Conservation (phyloP, 2,797 vertebrate genomes). For the Euthynnus affinis region DNA sequence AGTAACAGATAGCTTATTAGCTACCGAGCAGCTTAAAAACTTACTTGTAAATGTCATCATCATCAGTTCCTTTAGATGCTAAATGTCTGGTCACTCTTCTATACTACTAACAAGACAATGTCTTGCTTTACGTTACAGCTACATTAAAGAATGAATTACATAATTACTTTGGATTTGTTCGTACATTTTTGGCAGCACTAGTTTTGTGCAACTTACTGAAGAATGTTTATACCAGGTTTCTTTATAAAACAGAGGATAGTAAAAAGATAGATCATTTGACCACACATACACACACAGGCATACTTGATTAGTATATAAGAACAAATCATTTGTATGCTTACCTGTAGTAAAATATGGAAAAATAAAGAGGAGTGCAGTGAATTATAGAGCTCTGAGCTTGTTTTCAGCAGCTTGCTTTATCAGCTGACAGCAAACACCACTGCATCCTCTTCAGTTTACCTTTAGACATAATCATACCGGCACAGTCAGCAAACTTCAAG, state of each 20-base stretch:
- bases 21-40: not conserved
- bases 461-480: slow-evolving; percentile 19
- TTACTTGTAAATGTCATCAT: not conserved
- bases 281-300: not conserved
- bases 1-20: no score
- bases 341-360: not conserved
- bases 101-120: not conserved
- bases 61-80: not conserved
- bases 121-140: no score
- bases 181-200: no score
- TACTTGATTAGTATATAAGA: not conserved
- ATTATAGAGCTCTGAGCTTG: slow-evolving; percentile 6
- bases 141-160: no score
- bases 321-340: not conserved
- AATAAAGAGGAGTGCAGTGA: not conserved
- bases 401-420: slow-evolving; percentile 21
- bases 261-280: no score
- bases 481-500: slow-evolving; percentile 25
- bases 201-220: no score
- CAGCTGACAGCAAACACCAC: slow-evolving; percentile 40
- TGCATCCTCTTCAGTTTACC: slow-evolving; percentile 31
- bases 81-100: not conserved
- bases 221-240: not conserved
- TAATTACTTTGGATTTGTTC: no score
- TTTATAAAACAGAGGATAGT: not conserved